These are phyloP conservation scores for Drosophila takahashii DNA, from an alignment of 1,140 invertebrate species.

Conservation along the genomic window DNA sequence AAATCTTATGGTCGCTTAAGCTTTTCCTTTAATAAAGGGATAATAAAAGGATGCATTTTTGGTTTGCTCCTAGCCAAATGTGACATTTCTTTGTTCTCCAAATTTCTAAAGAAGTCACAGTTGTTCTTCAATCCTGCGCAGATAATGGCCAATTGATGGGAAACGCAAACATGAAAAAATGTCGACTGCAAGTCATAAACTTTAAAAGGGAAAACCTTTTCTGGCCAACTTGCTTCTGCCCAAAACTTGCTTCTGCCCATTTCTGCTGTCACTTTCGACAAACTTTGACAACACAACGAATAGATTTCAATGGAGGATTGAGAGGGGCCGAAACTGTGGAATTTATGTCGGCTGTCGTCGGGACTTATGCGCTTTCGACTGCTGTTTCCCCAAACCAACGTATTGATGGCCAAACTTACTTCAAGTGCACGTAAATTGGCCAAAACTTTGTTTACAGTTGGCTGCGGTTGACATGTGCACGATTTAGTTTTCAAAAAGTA, in stretches of 20 bases:
- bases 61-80: too few species aligned
- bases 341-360: conserved; percentile 21
- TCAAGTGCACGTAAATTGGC: conserved; percentile 26
- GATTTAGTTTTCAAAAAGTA: not conserved
- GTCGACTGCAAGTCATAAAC: conserved; percentile 1
- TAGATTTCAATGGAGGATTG: not conserved
- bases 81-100: not conserved
- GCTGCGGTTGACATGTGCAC: conserved; percentile 2
- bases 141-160: conserved; percentile 4
- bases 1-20: not conserved
- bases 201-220: conserved; percentile 6
- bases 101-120: not conserved
- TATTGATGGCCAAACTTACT: conserved; percentile 19
- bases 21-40: too few species aligned
- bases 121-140: too few species aligned
- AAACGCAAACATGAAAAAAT: conserved; percentile 2
- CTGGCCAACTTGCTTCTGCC: conserved; percentile 7
- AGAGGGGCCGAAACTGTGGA: not conserved
- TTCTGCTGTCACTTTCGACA: conserved; percentile 3
- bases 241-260: too few species aligned
- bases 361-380: conserved; percentile 20
- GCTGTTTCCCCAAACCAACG: conserved; percentile 10
- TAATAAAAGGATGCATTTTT: too few species aligned
- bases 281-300: conserved; percentile 9
- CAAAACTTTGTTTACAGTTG: conserved; percentile 12